phyloP scores from a whole-genome alignment of 2,113 vertebrate species.

The Megaceryle torquata region DNA sequence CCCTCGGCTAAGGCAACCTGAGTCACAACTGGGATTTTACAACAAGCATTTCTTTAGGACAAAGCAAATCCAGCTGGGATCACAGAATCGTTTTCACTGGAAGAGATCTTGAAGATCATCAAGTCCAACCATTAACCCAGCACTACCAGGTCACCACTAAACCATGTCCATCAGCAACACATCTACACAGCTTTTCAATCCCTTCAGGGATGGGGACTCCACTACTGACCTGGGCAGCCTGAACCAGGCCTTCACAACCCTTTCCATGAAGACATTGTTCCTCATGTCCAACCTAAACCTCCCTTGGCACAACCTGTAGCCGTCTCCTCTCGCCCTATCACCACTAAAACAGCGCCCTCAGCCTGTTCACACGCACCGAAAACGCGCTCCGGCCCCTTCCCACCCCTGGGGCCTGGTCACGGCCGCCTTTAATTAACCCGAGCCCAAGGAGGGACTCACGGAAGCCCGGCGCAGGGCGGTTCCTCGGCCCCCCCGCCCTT shows the following conservation, averaged over 20 bases:
- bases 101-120: not conserved
- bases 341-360: not conserved
- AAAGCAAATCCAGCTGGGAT: not conserved
- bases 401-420: not conserved
- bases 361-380: not conserved
- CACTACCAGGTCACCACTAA: not conserved
- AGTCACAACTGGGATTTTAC: no score
- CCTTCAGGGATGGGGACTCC: not conserved
- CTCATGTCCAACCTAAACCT: not conserved
- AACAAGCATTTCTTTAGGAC: not conserved
- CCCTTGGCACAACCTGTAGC: not conserved
- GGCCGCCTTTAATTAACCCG: rapidly evolving
- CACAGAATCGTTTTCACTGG: not conserved
- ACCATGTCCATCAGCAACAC: not conserved
- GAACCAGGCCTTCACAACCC: not conserved
- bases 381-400: not conserved
- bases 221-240: not conserved
- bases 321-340: not conserved
- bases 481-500: not conserved
- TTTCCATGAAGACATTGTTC: not conserved
- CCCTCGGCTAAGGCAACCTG: not conserved
- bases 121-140: not conserved
- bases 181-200: not conserved
- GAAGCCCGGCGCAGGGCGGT: not conserved
- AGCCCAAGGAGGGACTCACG: not conserved